Evolutionary conservation across 1,140 invertebrate genomes (phyloP), one percentile per base, ranked within the genome.

Genomic region (Lanistes nyassanus): DNA sequence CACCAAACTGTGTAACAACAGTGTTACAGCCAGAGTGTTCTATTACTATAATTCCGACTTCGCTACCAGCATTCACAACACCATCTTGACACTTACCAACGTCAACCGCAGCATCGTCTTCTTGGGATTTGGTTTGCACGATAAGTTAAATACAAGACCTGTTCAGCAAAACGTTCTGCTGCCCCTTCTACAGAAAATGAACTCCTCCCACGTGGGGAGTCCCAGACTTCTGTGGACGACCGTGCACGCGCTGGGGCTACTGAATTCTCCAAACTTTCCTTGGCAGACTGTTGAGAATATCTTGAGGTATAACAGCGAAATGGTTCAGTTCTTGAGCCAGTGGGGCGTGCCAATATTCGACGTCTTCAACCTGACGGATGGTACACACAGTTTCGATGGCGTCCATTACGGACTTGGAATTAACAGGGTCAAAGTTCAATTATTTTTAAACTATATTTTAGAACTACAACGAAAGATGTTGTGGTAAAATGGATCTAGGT

Each of bases 351-450:
- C 77, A 2, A 23, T 76, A 3, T 79, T 79, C 26, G 69, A 79
- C 34, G 37, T 26, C 3, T 79, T 79, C 36, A 47, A 68, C 19
- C 60, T 79, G 42, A 79, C 77, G 3, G 42, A 76, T 7, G 70
- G 65, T 9, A 37, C 53, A 9, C 68, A 64, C 34, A 79, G 77
- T 39, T 79, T 73, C 75, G 77, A 79, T 47, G 77, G 77, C 1
- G 65, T 51, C 1, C 77, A 79, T 37, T 79, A 73, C 53, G 77
- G 77, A 11, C 39, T 51, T 21, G 77, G 77, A 9, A 55, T 79
- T n/a, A 79, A 79, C 31, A 36, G 29, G 7, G 37, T 74, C 3
- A 79, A 79, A 66, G 69, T 47, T 67, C 74, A 79, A 51, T 68
- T 79, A 23, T 68, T 79, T 55, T 29, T 79, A 5, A 72, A 79